phyloP scores from a whole-genome alignment of 2,797 vertebrate genomes.

The Lacerta bilineata region DNA sequence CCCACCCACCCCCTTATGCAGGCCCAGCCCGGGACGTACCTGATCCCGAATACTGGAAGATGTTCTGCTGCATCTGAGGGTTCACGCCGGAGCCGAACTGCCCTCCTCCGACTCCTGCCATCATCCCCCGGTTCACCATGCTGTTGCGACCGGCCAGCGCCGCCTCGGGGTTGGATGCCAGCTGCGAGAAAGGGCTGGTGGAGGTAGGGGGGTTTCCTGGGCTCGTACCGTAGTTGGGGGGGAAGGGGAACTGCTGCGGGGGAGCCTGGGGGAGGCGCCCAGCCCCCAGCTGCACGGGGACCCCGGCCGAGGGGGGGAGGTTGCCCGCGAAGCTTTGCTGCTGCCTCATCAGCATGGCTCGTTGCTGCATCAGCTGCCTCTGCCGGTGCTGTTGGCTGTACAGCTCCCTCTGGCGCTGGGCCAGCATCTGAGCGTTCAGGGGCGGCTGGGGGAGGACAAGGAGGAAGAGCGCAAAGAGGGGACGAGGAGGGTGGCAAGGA shows the following conservation, averaged over 20 bases:
- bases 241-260: constrained; percentile 90
- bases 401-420: constrained; percentile 93
- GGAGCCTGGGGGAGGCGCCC: constrained; percentile 80
- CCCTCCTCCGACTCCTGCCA: constrained; percentile 83
- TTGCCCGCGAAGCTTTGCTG: constrained; percentile 85
- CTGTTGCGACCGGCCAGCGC: constrained; percentile 82
- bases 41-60: constrained; percentile 92
- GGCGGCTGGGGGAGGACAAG: constrained; percentile 85
- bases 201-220: constrained; percentile 87
- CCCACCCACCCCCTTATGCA: too few species aligned
- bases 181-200: constrained; percentile 87
- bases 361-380: constrained; percentile 93
- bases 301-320: constrained; percentile 74
- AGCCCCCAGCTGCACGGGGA: constrained; percentile 80
- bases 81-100: constrained; percentile 86
- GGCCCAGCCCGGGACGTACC: constrained; percentile 77
- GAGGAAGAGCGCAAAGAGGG: neutral
- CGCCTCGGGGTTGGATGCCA: constrained; percentile 83
- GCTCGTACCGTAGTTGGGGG: constrained; percentile 86
- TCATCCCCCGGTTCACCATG: constrained; percentile 86
- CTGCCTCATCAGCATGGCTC: constrained; percentile 93
- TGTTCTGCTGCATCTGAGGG: constrained; percentile 88
- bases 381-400: constrained; percentile 96
- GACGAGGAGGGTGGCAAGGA: too few species aligned
- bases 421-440: constrained; percentile 95